A percentile compares a stretch with the other conserved stretches of the same genome.
phyloP scores from a whole-genome alignment of 2,888 invertebrate genomes.

The Pyrrhia umbra region DNA sequence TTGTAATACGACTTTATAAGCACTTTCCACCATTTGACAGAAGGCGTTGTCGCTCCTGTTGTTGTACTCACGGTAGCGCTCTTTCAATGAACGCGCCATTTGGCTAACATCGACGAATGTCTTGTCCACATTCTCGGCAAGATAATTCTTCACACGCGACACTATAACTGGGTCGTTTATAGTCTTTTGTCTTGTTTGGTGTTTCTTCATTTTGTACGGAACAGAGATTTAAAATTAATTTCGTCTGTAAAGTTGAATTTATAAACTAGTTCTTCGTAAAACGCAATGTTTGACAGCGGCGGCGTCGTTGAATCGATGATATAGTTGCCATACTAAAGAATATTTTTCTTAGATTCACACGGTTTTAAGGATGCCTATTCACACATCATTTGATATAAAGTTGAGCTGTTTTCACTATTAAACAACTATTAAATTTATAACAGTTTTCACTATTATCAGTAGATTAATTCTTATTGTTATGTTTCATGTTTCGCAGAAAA shows the following conservation, averaged over 20 bases:
- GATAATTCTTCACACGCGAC: conserved; percentile 92
- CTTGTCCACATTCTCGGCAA: conserved; percentile 95
- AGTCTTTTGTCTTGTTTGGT: conserved; percentile 86
- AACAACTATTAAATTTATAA: not conserved
- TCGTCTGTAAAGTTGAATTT: conserved; percentile 51
- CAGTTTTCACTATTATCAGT: no score
- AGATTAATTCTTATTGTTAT: no score
- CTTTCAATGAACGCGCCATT: conserved; percentile 95
- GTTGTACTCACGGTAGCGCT: conserved; percentile 93
- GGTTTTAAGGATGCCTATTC: conserved; percentile 45
- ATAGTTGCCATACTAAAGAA: conserved; percentile 71
- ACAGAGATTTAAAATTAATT: conserved; percentile 29
- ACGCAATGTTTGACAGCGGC: conserved; percentile 79
- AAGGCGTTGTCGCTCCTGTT: conserved; percentile 95
- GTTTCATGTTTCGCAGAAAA: conserved; percentile 74
- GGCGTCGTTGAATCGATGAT: conserved; percentile 82
- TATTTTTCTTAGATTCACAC: conserved; percentile 39
- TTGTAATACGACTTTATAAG: conserved; percentile 93
- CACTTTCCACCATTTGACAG: conserved; percentile 93
- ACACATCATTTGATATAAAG: not conserved
- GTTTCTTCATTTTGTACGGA: conserved; percentile 85
- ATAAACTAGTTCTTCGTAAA: conserved; percentile 67
- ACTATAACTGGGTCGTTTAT: conserved; percentile 90
- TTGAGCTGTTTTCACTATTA: not conserved
- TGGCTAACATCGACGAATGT: conserved; percentile 95